Conservation (phyloP, 2,797 vertebrate species). For the Cyprinella venusta region DNA sequence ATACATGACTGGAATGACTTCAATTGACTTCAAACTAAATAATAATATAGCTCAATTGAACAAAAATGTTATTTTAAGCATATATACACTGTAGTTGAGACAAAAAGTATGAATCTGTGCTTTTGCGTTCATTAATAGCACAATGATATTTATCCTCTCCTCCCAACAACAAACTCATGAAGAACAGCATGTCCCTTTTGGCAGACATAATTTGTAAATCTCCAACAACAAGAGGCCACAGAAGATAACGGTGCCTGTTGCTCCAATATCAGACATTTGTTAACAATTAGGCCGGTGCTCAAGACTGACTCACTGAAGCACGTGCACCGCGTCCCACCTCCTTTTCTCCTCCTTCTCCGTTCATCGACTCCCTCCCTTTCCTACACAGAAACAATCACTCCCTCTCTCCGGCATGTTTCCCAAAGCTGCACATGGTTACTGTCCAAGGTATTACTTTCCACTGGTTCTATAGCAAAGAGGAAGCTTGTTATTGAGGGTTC, state of each 20-base stretch:
- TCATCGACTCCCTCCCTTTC: slow-evolving; percentile 64
- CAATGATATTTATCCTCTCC: not conserved
- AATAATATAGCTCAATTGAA: not conserved
- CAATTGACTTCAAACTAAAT: not conserved
- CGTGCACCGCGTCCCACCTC: slow-evolving; percentile 53
- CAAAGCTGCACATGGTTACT: slow-evolving; percentile 73
- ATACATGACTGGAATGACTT: not conserved
- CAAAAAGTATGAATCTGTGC: slow-evolving; percentile 5
- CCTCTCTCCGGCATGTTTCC: slow-evolving; percentile 61
- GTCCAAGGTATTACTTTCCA: slow-evolving; percentile 68
- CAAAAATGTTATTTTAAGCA: not conserved
- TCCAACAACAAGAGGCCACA: slow-evolving; percentile 58
- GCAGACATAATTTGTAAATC: slow-evolving; percentile 50
- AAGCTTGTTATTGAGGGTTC: slow-evolving; percentile 64
- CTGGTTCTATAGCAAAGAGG: slow-evolving; percentile 60
- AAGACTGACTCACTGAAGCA: slow-evolving; percentile 70
- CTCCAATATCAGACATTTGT: slow-evolving; percentile 79
- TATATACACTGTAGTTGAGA: not conserved
- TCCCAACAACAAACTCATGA: not conserved
- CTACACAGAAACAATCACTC: slow-evolving; percentile 46
- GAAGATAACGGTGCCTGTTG: slow-evolving; percentile 72
- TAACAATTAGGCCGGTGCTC: slow-evolving; percentile 79
- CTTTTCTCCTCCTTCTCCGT: slow-evolving; percentile 51
- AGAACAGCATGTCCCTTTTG: slow-evolving; percentile 29
- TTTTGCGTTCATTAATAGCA: not conserved